Evolutionary conservation across 23 tunicate genomes (phyloP).

Genomic region (Ciona savignyi): DNA sequence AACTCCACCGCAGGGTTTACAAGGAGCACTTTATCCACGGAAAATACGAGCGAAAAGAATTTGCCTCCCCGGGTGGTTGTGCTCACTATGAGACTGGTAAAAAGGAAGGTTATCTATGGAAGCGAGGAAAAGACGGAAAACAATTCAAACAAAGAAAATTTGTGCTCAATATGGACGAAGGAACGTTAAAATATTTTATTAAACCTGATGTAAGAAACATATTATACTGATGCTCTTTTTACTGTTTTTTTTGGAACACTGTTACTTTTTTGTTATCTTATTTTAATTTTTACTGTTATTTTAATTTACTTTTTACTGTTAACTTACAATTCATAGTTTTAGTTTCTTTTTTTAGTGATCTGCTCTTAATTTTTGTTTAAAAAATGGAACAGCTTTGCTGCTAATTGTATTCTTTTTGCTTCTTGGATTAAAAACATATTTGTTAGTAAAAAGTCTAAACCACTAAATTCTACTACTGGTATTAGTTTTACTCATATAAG

Average conservation of each 20-base stretch:
- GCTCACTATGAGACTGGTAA: slow-evolving; percentile 71
- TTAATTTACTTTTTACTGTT: background rate
- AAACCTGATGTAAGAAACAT: slow-evolving; percentile 78
- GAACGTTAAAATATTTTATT: slow-evolving; percentile 73
- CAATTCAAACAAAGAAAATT: slow-evolving; percentile 60
- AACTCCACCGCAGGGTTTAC: slow-evolving; percentile 57
- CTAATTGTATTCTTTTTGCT: too few species aligned
- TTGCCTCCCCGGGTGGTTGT: slow-evolving; percentile 58
- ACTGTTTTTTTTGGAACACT: background rate
- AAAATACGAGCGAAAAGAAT: slow-evolving; percentile 85
- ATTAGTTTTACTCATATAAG: too few species aligned
- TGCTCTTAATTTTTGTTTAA: too few species aligned
- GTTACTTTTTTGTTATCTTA: background rate
- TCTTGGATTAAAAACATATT: too few species aligned
- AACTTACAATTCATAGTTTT: too few species aligned
- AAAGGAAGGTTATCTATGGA: slow-evolving; percentile 53
- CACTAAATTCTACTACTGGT: too few species aligned
- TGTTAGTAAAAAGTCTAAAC: too few species aligned
- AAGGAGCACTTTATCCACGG: slow-evolving; percentile 85
- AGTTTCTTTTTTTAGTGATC: too few species aligned
- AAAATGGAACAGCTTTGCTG: too few species aligned
- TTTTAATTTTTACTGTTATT: background rate
- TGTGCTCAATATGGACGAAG: slow-evolving; percentile 64
- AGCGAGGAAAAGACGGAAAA: slow-evolving; percentile 85
- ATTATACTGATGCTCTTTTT: background rate